Conservation (phyloP, 2,113 vertebrate genomes). For the Anser brachyrhynchus region DNA sequence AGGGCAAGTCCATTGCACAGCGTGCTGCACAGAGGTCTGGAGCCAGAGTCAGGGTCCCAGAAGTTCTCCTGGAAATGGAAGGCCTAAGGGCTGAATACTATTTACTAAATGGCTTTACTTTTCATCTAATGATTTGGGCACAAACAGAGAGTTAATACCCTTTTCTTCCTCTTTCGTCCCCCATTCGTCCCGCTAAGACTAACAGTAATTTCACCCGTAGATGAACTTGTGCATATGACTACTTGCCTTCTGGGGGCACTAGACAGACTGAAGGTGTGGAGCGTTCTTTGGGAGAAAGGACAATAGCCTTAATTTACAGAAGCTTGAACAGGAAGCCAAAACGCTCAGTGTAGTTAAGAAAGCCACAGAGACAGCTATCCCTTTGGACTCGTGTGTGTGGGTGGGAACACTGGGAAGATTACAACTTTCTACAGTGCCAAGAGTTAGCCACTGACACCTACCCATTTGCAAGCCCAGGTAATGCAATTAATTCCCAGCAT, state of each 20-base stretch:
- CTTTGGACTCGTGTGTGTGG: rapidly evolving
- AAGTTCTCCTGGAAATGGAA: background rate
- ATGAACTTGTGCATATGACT: background rate
- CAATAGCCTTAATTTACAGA: background rate
- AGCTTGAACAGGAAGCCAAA: background rate
- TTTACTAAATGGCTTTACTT: background rate
- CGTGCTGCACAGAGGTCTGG: background rate
- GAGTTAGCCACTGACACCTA: background rate
- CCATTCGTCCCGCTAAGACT: background rate
- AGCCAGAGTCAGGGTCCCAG: background rate
- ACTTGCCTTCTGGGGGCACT: background rate
- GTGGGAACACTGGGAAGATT: background rate
- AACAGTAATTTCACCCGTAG: background rate
- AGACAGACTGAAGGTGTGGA: background rate
- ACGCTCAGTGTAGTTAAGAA: background rate
- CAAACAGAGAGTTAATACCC: background rate
- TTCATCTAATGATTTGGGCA: background rate
- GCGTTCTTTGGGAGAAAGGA: background rate
- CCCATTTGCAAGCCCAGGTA: background rate
- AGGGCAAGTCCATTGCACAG: background rate
- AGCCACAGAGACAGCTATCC: background rate
- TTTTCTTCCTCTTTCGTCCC: background rate
- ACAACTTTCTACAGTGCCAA: background rate
- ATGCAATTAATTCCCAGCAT: background rate
- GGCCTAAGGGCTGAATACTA: background rate